A percentile compares a stretch with the other conserved stretches of the same genome.
Evolutionary conservation across 2,113 vertebrate species (phyloP).

Genomic region (Gallinago undulata): DNA sequence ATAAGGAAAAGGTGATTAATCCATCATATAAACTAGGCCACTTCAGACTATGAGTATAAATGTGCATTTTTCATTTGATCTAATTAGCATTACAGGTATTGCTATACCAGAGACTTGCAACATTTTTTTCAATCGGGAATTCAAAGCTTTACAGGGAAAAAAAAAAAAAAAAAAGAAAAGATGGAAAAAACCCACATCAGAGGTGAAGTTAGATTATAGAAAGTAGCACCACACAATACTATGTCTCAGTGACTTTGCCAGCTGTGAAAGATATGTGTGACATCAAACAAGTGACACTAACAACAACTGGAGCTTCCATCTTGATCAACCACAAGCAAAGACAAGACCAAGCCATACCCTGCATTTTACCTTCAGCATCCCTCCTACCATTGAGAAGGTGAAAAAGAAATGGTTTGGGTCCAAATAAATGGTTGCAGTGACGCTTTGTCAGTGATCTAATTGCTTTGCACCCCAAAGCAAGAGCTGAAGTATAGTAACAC

Average conservation of each 20-base stretch:
- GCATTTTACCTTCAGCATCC: background rate
- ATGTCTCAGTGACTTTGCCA: background rate
- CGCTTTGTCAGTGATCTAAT: background rate
- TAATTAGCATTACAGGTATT: background rate
- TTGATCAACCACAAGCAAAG: background rate
- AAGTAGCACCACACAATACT: background rate
- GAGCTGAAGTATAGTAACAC: background rate
- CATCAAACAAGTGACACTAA: background rate
- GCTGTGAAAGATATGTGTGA: accelerated
- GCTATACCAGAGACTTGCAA: background rate
- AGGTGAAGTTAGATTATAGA: background rate
- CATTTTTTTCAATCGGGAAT: background rate
- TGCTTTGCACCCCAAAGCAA: background rate
- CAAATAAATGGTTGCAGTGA: background rate
- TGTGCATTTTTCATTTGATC: conserved; percentile 23
- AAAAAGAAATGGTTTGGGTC: background rate
- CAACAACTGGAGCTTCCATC: background rate
- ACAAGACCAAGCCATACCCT: background rate
- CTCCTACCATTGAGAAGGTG: background rate
- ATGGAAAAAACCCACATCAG: background rate
- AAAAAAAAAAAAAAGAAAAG: background rate
- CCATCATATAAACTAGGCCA: conserved; percentile 10
- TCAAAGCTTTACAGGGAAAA: background rate
- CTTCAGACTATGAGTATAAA: background rate
- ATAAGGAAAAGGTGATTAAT: conserved; percentile 35